Conservation (phyloP, 1,140 invertebrate species). For the Helicoverpa armigera region DNA sequence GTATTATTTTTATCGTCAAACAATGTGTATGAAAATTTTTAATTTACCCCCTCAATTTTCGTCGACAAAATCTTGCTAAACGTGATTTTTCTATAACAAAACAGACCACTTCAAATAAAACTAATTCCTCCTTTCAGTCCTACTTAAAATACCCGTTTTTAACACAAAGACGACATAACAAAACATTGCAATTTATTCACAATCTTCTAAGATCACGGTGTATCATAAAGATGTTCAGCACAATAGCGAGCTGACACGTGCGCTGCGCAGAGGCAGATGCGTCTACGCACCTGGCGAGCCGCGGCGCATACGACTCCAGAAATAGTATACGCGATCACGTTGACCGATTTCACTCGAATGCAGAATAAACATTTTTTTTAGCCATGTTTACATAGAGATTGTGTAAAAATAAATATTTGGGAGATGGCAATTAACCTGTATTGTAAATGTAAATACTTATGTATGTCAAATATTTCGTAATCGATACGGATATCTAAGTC, state of each 20-base stretch:
- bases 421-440: constrained; percentile 23
- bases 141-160: background rate
- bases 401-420: constrained; percentile 13
- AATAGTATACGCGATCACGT: constrained; percentile 42
- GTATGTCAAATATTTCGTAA: background rate
- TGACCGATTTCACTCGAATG: constrained; percentile 36
- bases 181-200: constrained; percentile 13
- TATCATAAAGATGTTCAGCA: constrained; percentile 27
- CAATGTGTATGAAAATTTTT: no score
- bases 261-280: constrained; percentile 62
- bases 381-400: constrained; percentile 29
- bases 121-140: background rate
- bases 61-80: no score
- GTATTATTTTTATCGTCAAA: background rate
- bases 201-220: constrained; percentile 16
- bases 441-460: background rate
- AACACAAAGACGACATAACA: background rate
- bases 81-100: no score
- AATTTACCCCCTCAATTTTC: no score
- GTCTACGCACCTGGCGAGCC: constrained; percentile 59
- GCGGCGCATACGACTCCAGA: constrained; percentile 29
- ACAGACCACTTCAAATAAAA: no score
- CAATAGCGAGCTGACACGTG: constrained; percentile 50
- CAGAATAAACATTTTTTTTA: constrained; percentile 19
- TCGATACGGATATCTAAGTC: background rate